Evolutionary conservation across 2,113 vertebrate species (phyloP).

Genomic region (Megaceryle maxima): DNA sequence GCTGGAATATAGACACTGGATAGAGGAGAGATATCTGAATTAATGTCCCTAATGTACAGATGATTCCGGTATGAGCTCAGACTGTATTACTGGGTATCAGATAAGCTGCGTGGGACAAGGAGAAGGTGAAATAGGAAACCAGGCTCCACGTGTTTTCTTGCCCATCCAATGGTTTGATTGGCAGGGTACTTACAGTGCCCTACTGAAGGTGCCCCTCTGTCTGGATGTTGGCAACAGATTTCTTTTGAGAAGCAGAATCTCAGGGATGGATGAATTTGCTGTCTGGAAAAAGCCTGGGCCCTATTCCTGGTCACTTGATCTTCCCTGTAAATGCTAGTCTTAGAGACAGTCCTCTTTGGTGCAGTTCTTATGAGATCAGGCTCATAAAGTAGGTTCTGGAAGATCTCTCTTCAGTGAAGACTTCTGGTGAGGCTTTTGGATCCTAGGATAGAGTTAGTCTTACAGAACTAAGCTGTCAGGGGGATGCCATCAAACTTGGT

Average conservation of each 20-base stretch:
- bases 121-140: conserved; percentile 54
- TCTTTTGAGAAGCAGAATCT: not conserved
- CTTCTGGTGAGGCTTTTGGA: not conserved
- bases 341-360: not conserved
- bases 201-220: conserved; percentile 25
- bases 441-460: not conserved
- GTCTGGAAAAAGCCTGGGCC: not conserved
- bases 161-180: not conserved
- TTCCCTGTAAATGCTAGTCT: not conserved
- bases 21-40: not conserved
- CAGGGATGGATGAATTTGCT: not conserved
- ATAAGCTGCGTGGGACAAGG: conserved; percentile 12
- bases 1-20: not conserved
- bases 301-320: not conserved
- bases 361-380: not conserved
- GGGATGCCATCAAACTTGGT: not conserved
- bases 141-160: conserved; percentile 1
- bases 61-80: conserved; percentile 43
- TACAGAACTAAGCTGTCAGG: not conserved
- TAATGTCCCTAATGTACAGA: not conserved
- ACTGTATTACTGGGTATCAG: conserved; percentile 18
- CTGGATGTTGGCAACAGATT: not conserved
- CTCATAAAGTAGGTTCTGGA: not conserved
- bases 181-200: not conserved
- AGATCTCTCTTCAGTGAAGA: not conserved